These are phyloP conservation scores for Litoditis marina DNA, from an alignment of 2,888 invertebrate genomes.

Conservation along the genomic window DNA sequence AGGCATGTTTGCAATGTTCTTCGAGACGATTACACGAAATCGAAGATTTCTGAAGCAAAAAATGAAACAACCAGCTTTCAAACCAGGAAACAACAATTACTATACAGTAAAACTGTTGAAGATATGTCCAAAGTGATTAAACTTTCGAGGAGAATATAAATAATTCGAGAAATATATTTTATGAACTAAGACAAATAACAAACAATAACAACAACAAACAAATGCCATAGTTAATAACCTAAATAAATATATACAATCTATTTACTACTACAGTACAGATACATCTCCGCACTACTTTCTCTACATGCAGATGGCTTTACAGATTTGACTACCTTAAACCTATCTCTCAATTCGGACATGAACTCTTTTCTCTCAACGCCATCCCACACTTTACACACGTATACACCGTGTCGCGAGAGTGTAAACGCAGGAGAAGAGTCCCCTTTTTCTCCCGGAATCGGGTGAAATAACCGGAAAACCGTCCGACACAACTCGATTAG, in stretches of 20 bases:
- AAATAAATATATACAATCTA: constrained; percentile 1
- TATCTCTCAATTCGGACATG: constrained; percentile 34
- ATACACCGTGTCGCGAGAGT: constrained; percentile 40
- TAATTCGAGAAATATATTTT: neutral
- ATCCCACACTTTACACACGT: constrained; percentile 60
- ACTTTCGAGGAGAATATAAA: too few relatives aligned
- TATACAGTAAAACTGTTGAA: too few relatives aligned
- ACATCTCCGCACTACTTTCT: constrained; percentile 58
- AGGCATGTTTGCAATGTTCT: constrained; percentile 32
- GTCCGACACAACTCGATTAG: constrained; percentile 49
- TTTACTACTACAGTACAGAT: constrained; percentile 39
- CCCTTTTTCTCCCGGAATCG: constrained; percentile 11
- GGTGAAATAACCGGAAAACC: constrained; percentile 34
- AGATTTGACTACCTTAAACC: constrained; percentile 43
- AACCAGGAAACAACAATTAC: neutral
- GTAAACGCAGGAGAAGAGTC: constrained; percentile 22
- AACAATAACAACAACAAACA: constrained; percentile 6
- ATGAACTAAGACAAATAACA: neutral
- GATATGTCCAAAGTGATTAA: too few relatives aligned
- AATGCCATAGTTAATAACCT: neutral
- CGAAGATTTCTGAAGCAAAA: neutral
- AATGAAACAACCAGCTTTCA: neutral
- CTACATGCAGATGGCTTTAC: constrained; percentile 61
- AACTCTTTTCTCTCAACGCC: constrained; percentile 46
- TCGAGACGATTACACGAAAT: too few relatives aligned